These are phyloP conservation scores for Sepioteuthis lessoniana DNA, from an alignment of 2,888 invertebrate genomes.

Conservation along the genomic window DNA sequence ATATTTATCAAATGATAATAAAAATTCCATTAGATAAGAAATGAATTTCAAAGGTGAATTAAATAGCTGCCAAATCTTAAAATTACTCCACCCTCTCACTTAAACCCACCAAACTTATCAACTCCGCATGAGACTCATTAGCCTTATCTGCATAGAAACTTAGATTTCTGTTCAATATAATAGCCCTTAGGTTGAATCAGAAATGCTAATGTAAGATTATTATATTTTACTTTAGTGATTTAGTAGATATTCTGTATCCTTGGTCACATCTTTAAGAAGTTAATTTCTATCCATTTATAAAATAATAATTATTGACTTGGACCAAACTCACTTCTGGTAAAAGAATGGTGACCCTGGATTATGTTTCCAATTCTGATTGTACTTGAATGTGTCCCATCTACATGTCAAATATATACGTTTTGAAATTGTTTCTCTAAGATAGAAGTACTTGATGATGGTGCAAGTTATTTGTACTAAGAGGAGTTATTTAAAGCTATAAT, in stretches of 20 bases:
- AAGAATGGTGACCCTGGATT: too few relatives aligned
- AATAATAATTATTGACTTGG: background rate
- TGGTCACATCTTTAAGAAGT: background rate
- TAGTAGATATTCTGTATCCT: background rate
- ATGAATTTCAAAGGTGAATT: background rate
- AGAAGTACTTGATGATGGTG: too few relatives aligned
- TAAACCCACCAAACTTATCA: background rate
- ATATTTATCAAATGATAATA: background rate
- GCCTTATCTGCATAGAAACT: background rate
- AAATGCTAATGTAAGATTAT: background rate
- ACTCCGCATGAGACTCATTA: background rate
- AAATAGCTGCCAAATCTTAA: background rate
- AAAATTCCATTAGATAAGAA: background rate
- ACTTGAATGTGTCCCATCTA: too few relatives aligned
- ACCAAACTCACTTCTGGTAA: too few relatives aligned
- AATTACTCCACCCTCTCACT: background rate
- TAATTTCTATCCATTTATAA: background rate
- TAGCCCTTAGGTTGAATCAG: background rate
- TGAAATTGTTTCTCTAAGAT: too few relatives aligned
- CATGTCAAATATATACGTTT: too few relatives aligned
- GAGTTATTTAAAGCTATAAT: too few relatives aligned
- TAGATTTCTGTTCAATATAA: background rate
- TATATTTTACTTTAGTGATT: background rate
- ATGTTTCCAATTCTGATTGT: too few relatives aligned
- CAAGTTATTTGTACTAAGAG: too few relatives aligned